Evolutionary conservation across 1,140 invertebrate species (phyloP).

Genomic region (Drosophila pectinifera): DNA sequence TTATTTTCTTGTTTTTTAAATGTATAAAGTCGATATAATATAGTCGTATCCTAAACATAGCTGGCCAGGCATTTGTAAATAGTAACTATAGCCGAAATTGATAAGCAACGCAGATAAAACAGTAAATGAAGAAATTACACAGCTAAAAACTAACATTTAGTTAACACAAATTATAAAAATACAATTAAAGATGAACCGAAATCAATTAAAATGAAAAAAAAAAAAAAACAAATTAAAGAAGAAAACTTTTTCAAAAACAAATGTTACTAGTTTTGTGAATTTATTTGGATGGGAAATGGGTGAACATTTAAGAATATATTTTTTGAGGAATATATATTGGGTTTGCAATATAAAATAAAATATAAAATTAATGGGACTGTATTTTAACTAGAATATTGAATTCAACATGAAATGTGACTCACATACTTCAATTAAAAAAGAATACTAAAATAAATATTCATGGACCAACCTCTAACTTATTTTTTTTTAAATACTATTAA

Average conservation of each 20-base stretch:
- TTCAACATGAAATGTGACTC: no score
- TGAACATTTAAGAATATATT: neutral
- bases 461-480: no score
- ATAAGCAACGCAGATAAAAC: constrained; percentile 54
- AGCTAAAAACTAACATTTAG: constrained; percentile 73
- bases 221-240: constrained; percentile 53
- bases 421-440: neutral
- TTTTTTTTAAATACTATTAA: no score
- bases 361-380: no score
- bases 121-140: constrained; percentile 28
- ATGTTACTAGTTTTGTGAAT: constrained; percentile 16
- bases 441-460: neutral
- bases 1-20: constrained; percentile 84
- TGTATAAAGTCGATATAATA: constrained; percentile 71
- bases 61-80: constrained; percentile 74
- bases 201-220: constrained; percentile 76
- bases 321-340: neutral
- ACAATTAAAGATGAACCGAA: constrained; percentile 80
- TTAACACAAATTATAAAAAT: constrained; percentile 83
- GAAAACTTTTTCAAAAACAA: constrained; percentile 69
- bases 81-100: constrained; percentile 73
- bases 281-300: neutral
- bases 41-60: constrained; percentile 43
- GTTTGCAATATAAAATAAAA: neutral
- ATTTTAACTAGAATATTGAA: no score